Evolutionary conservation across 2,888 invertebrate genomes (phyloP).

Genomic region (Agrypnus murinus): DNA sequence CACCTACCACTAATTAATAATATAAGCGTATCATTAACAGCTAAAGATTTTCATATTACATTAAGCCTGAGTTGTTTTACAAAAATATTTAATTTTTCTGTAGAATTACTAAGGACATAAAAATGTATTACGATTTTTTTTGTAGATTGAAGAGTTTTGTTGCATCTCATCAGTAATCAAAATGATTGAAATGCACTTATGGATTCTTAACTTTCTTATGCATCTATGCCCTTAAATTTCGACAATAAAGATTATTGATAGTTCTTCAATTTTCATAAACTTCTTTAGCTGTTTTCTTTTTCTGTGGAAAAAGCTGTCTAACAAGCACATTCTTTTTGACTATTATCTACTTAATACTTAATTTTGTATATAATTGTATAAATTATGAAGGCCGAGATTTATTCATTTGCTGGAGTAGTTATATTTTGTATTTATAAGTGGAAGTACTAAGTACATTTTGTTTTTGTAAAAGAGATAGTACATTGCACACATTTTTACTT

Average conservation of each 20-base stretch:
- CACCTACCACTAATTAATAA: constrained; percentile 47
- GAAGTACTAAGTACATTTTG: constrained; percentile 49
- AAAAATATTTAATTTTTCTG: too few relatives aligned
- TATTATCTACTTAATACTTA: constrained; percentile 43
- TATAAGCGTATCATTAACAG: constrained; percentile 47
- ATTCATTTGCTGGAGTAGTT: constrained; percentile 27
- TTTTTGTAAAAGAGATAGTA: constrained; percentile 36
- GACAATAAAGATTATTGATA: too few relatives aligned
- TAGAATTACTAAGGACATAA: too few relatives aligned
- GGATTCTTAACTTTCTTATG: too few relatives aligned
- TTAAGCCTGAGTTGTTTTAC: too few relatives aligned
- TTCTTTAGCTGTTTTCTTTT: constrained; percentile 43
- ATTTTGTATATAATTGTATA: constrained; percentile 36
- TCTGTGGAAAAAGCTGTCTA: constrained; percentile 41
- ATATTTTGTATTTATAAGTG: constrained; percentile 20
- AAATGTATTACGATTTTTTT: too few relatives aligned
- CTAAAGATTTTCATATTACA: constrained; percentile 39
- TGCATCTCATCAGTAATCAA: too few relatives aligned
- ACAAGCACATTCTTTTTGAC: constrained; percentile 36
- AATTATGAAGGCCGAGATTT: constrained; percentile 44
- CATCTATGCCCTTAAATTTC: too few relatives aligned
- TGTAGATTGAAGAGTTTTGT: too few relatives aligned
- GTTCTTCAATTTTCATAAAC: neutral
- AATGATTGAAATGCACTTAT: too few relatives aligned
- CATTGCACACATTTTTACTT: constrained; percentile 47